Base-by-base conservation (phyloP, 2,797 vertebrate genomes). In the Anisognathus igniventris region DNA sequence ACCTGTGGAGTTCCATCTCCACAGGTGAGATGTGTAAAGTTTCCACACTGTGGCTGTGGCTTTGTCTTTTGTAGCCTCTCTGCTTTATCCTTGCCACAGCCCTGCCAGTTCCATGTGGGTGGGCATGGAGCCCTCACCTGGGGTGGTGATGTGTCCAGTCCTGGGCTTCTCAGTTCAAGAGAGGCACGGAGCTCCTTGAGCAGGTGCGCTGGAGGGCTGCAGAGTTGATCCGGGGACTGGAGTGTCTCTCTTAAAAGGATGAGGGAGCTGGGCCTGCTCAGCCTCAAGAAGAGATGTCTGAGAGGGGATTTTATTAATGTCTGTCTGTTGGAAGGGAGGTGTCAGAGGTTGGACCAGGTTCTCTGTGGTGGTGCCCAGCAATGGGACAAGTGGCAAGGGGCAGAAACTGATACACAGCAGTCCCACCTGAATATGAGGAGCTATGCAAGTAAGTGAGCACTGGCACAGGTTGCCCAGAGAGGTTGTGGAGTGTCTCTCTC, bases 191-290 rank as follows among this genome's bases (percentile, higher is more conserved):
- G 37, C n/a, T 68, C n/a, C 70, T n/a, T 0, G 10, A 13, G 30
- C 57, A 70, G 72, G 8, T n/a, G 21, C 44, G 2, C 20, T 8
- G n/a, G 11, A 28, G 19, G 42, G 24, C 42, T 25, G 3, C n/a
- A 8, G 2, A 39, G 28, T 2, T 76, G 4, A 20, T 31, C n/a
- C 7, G 31, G 58, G 31, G 4, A 11, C 44, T 45, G 30, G 50
- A 57, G 44, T 1, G 0, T 45, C 21, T 70, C 23, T 17, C 7
- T 27, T 14, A 9, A 0, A 5, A 40, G 72, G 39, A 40, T 77
- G 22, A 53, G 39, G 15, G 65, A 58, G n/a, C 20, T 53, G 47
- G 79, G 79, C 65, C 58, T 58, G 44, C 6, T 77, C 22, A 10
- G 21, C 45, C 45, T 40, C 15, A 3, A 21, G n/a, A 35, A 17